Evolutionary conservation across 2,888 invertebrate genomes (phyloP), one percentile per base, ranked within the genome.

Genomic region (Sepiola atlantica): DNA sequence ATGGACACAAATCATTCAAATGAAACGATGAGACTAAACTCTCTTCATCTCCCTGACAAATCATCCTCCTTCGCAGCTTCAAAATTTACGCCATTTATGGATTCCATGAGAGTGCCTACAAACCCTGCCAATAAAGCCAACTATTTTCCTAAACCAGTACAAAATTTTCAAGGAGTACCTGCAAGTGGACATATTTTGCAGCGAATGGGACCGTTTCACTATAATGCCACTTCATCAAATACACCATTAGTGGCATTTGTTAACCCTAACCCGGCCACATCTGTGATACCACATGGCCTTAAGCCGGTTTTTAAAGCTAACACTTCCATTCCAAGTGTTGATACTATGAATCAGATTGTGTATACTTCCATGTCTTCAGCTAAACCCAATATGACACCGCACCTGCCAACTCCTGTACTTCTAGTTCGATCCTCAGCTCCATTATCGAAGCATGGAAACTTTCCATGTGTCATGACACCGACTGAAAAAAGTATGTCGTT

Each of bases 181-280:
- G 18, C 54, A 18, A 20, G 54, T 45, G 92, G 92, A 14, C n/a
- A 45, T 14, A 28, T 55, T 14, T 92, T 92, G 92, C 92, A 92
- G 10, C 54, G 35, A 18, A 55, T 55, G 54, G 92, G 92, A 55
- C 92, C 28, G 24, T 55, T 92, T 28, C 92, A 45, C 8, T 92
- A 55, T 92, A n/a, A n/a, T 92, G 18, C 45, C 54, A 28, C 92
- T 45, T 55, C 92, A 35, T 55, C 55, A 16, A 54, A 28, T 24
- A n/a, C 55, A 18, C 92, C 92, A 35, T 55, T 92, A 55, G 92
- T 92, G 45, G 92, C 92, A 12, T 55, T 92, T 45, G 92, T 92
- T 92, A 92, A 92, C 28, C 92, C 92, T 28, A 92, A n/a, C n/a
- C n/a, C 92, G 6, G 92, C 92, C 55, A 92, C 92, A n/a, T 92